phyloP scores from a whole-genome alignment of 2,888 invertebrate genomes.

The Eremobia ochroleuca region DNA sequence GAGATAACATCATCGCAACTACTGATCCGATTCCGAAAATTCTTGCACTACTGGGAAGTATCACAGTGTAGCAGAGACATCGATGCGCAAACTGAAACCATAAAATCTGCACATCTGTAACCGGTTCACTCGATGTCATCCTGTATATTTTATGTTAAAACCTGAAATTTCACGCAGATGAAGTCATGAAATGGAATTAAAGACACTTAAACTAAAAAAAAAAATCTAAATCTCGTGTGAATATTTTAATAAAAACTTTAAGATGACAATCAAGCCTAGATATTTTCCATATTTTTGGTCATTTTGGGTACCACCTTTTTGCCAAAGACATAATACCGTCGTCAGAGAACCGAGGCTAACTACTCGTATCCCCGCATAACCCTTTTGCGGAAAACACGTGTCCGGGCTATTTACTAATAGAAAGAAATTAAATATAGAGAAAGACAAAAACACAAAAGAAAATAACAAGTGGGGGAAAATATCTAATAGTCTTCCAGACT shows the following conservation, averaged over 20 bases:
- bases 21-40: background rate
- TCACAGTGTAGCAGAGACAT: background rate
- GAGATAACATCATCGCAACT: background rate
- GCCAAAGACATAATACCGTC: background rate
- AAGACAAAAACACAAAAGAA: too few relatives aligned
- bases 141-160: background rate
- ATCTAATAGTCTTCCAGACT: too few relatives aligned
- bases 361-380: constrained; percentile 2
- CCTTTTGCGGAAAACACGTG: constrained; percentile 12
- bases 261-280: background rate
- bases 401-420: background rate
- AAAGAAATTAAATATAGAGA: too few relatives aligned
- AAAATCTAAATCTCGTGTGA: background rate
- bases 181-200: background rate
- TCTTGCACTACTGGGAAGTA: background rate
- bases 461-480: too few relatives aligned
- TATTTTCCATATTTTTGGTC: background rate
- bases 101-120: background rate
- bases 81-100: background rate
- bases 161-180: background rate
- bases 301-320: background rate
- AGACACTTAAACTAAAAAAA: background rate
- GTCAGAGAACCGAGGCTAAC: background rate
- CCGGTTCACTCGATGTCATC: background rate
- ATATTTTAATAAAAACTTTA: background rate